phyloP scores from a whole-genome alignment of 2,888 invertebrate genomes.

The Alloplasta piceator region DNA sequence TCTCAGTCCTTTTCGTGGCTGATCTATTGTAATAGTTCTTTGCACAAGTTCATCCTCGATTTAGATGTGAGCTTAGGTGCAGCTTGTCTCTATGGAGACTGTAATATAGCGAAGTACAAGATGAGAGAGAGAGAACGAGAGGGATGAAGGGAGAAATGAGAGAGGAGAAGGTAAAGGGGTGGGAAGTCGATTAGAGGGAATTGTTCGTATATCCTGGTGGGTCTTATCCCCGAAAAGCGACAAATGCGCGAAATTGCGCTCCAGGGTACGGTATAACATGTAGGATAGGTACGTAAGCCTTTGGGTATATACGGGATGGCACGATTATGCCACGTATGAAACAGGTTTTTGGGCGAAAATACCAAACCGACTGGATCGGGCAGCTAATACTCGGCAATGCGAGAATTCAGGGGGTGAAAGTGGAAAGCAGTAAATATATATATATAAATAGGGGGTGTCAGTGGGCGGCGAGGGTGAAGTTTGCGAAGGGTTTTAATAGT shows the following conservation, averaged over 20 bases:
- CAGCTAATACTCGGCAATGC: conserved; percentile 37
- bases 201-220: conserved; percentile 58
- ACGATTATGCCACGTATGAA: conserved; percentile 62
- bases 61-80: conserved; percentile 1
- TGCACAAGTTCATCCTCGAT: background rate
- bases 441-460: background rate
- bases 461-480: conserved; percentile 28
- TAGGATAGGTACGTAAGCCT: conserved; percentile 29
- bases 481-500: conserved; percentile 54
- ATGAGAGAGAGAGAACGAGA: background rate
- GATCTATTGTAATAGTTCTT: no score
- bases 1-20: no score
- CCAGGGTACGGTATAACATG: conserved; percentile 38
- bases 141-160: no score
- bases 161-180: background rate
- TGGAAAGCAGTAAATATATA: conserved; percentile 2
- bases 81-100: background rate
- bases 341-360: conserved; percentile 30
- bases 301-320: conserved; percentile 29
- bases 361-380: conserved; percentile 20
- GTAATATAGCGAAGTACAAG: conserved; percentile 7
- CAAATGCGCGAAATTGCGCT: conserved; percentile 66
- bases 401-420: conserved; percentile 6
- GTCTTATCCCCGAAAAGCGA: conserved; percentile 55
- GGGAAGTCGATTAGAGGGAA: conserved; percentile 60